Conservation (phyloP, 2,888 invertebrate genomes). For the Allolobophora icterica region DNA sequence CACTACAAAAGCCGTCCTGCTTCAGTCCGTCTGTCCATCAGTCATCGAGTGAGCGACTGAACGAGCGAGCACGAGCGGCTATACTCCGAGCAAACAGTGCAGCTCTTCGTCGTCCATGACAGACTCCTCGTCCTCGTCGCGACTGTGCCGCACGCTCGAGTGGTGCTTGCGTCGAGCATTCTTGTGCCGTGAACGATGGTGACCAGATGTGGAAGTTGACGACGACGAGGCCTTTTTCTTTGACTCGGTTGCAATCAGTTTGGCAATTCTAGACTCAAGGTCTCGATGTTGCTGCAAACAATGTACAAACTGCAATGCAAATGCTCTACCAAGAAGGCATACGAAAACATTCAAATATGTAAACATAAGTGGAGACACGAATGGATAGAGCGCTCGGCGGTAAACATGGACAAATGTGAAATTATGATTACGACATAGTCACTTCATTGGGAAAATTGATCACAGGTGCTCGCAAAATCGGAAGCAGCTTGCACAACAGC, state of each 20-base stretch:
- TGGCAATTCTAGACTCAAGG: constrained; percentile 60
- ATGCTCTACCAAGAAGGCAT: no score
- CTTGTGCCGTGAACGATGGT: not conserved
- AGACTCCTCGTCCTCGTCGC: constrained; percentile 44
- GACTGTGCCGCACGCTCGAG: not conserved
- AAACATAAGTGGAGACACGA: no score
- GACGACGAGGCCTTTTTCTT: constrained; percentile 35
- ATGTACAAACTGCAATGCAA: not conserved
- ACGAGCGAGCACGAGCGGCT: not conserved
- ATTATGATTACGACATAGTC: no score
- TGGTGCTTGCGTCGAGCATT: not conserved
- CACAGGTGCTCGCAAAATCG: no score
- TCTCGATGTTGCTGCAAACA: constrained; percentile 47
- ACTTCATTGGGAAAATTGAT: no score
- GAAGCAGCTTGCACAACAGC: no score
- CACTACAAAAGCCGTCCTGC: no score
- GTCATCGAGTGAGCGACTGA: not conserved
- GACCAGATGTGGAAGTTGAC: not conserved
- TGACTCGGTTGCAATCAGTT: constrained; percentile 55
- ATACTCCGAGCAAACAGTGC: constrained; percentile 72
- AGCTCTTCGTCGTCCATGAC: constrained; percentile 48
- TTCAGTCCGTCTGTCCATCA: no score
- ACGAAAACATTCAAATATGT: no score
- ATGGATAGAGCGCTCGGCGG: no score
- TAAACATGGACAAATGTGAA: no score